phyloP scores from a whole-genome alignment of 1,140 invertebrate genomes.

The Dinothrombium tinctorium region DNA sequence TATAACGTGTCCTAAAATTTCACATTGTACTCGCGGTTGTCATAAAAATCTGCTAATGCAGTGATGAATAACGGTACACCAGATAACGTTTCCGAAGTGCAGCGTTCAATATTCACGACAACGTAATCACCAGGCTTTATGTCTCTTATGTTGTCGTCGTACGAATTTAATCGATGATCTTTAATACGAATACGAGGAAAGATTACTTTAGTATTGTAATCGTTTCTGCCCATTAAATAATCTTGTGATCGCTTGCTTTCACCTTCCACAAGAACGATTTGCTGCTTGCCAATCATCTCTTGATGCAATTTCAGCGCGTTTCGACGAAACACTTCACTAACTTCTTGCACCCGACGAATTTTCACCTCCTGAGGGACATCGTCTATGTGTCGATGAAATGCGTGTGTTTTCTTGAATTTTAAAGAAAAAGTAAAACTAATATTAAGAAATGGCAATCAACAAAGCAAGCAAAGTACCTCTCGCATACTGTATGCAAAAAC shows the following conservation, averaged over 20 bases:
- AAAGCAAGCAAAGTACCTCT: slow-evolving; percentile 31
- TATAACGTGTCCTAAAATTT: too few relatives aligned
- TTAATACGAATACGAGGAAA: slow-evolving; percentile 25
- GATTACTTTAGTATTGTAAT: slow-evolving; percentile 59
- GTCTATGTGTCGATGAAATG: slow-evolving; percentile 53
- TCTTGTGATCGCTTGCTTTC: slow-evolving; percentile 38
- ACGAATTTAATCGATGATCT: slow-evolving; percentile 5
- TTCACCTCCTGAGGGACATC: slow-evolving; percentile 54
- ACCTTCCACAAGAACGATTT: slow-evolving; percentile 61
- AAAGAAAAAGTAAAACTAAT: slow-evolving; percentile 14
- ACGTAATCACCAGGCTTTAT: slow-evolving; percentile 38
- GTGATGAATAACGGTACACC: slow-evolving; percentile 41
- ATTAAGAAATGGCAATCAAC: not conserved
- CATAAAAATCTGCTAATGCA: slow-evolving; percentile 24
- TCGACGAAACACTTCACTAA: slow-evolving; percentile 36
- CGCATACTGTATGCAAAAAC: slow-evolving; percentile 84
- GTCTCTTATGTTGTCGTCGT: too few relatives aligned
- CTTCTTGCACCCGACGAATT: slow-evolving; percentile 33
- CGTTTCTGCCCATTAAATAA: slow-evolving; percentile 46
- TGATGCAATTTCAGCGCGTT: slow-evolving; percentile 37
- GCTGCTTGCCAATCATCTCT: slow-evolving; percentile 36
- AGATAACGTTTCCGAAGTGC: slow-evolving; percentile 42
- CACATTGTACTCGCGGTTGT: too few relatives aligned
- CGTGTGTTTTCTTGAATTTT: slow-evolving; percentile 52
- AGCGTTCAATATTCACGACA: slow-evolving; percentile 39